Percentiles rank a stretch among this genome's conserved stretches.
Evolutionary conservation across 2,797 vertebrate species (phyloP).

Genomic region (Steatocranus sp.): DNA sequence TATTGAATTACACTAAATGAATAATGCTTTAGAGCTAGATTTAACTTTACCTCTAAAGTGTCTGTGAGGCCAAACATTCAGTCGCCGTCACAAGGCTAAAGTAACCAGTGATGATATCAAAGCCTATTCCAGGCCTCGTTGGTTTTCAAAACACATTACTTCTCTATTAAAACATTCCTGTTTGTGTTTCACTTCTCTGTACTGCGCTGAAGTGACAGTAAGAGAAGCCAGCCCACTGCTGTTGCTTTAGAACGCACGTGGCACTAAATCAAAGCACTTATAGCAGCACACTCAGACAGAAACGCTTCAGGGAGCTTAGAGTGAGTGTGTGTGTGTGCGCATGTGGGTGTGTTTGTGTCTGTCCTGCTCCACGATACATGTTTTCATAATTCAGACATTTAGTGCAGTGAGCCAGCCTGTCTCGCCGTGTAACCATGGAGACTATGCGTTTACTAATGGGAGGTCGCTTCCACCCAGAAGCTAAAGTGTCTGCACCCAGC

Average conservation of each 20-base stretch:
- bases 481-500: constrained; percentile 38
- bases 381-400: constrained; percentile 62
- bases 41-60: neutral
- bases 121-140: neutral
- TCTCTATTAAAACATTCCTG: constrained; percentile 11
- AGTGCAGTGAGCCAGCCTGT: constrained; percentile 44
- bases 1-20: constrained; percentile 9
- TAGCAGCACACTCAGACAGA: neutral
- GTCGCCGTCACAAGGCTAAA: neutral
- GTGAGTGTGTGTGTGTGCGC: neutral
- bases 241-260: constrained; percentile 25
- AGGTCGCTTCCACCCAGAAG: constrained; percentile 41
- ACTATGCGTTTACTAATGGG: constrained; percentile 46
- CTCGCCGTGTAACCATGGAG: constrained; percentile 50
- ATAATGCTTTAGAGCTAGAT: neutral
- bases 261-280: constrained; percentile 1
- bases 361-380: constrained; percentile 30
- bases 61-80: neutral
- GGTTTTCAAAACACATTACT: constrained; percentile 10
- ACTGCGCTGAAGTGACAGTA: neutral
- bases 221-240: constrained; percentile 31
- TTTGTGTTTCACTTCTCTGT: constrained; percentile 29
- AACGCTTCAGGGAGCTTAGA: neutral
- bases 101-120: neutral
- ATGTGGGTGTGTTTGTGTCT: neutral